Evolutionary conservation across 1,140 invertebrate genomes (phyloP).

Genomic region (Neocloeon triangulifer): DNA sequence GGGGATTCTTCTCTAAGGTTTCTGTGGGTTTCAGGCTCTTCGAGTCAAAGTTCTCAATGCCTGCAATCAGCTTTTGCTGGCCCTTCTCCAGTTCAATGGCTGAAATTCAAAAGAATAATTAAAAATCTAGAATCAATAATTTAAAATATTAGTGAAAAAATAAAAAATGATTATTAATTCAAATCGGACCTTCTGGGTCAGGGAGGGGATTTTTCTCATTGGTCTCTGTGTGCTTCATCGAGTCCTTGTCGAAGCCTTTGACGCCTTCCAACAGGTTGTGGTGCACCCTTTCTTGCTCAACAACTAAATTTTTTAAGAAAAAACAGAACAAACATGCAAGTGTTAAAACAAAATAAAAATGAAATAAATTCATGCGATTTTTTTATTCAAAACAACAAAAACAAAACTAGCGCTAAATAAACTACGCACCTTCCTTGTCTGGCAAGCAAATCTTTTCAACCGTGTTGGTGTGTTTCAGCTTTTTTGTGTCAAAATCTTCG

Average conservation of each 20-base stretch:
- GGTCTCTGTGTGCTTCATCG: constrained; percentile 51
- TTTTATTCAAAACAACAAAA: too few relatives aligned
- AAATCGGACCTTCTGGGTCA: constrained; percentile 38
- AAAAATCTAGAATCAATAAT: constrained; percentile 1
- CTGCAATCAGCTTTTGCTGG: constrained; percentile 61
- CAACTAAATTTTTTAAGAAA: constrained; percentile 18
- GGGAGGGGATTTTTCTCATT: constrained; percentile 54
- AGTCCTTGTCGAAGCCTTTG: constrained; percentile 42
- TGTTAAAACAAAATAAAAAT: constrained; percentile 1
- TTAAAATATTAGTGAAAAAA: too few relatives aligned
- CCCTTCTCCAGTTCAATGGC: constrained; percentile 71
- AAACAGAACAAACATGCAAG: constrained; percentile 3
- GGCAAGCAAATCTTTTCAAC: constrained; percentile 84
- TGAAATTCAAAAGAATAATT: constrained; percentile 19
- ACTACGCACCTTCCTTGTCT: constrained; percentile 68
- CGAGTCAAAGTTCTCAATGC: constrained; percentile 70
- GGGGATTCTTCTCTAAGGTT: constrained; percentile 71
- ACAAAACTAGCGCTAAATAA: not conserved
- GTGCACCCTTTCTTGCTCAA: constrained; percentile 41
- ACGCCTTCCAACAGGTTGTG: constrained; percentile 40
- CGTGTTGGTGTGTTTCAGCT: constrained; percentile 79
- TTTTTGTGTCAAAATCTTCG: constrained; percentile 54
- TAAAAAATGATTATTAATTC: not conserved
- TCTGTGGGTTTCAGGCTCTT: constrained; percentile 70
- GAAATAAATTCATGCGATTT: not conserved